Evolutionary conservation across 2,888 invertebrate genomes (phyloP), one percentile per base, ranked within the genome.

Genomic region (Ennomos erosarius): DNA sequence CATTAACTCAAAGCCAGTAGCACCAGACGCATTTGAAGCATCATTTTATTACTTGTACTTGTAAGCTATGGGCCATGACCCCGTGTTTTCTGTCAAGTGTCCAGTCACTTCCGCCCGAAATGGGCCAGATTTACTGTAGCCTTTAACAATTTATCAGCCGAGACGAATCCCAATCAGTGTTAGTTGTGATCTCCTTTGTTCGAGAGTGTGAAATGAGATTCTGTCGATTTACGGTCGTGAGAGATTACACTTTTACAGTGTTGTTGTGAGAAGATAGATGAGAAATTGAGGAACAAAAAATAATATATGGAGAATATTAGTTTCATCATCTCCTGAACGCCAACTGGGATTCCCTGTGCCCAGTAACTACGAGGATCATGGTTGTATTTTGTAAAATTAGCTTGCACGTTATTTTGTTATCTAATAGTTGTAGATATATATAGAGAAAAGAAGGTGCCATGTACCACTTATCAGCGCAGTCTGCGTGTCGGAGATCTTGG

Each of bases 121-220:
- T 74, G 76, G 71, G 65, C 75, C 67, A 77, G 83, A 85, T 83
- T 85, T 84, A 84, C 77, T 70, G 76, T 74, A 70, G 58, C 77
- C 75, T 78, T 78, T 77, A 62, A 82, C 71, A 74, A 73, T 78
- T 74, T 77, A 80, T 77, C 75, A 77, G 70, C 70, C 84, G 81
- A 74, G 79, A 82, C 85, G 75, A 82, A 82, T 79, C 73, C 71
- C 77, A 76, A 84, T 84, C 82, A 82, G 75, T 74, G 74, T 65
- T 69, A 70, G 74, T 74, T 70, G 65, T 68, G 69, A 73, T 70
- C 70, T 73, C 74, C 70, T 73, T 74, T 70, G 70, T 74, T 67
- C 64, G 60, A 49, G 59, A 55, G 52, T 65, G 63, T 67, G 69
- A 71, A 68, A 68, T 69, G 59, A 71, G 49, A 50, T 52, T 60